Evolutionary conservation across 2,797 vertebrate species (phyloP).

Genomic region (Centroberyx gerrardi): DNA sequence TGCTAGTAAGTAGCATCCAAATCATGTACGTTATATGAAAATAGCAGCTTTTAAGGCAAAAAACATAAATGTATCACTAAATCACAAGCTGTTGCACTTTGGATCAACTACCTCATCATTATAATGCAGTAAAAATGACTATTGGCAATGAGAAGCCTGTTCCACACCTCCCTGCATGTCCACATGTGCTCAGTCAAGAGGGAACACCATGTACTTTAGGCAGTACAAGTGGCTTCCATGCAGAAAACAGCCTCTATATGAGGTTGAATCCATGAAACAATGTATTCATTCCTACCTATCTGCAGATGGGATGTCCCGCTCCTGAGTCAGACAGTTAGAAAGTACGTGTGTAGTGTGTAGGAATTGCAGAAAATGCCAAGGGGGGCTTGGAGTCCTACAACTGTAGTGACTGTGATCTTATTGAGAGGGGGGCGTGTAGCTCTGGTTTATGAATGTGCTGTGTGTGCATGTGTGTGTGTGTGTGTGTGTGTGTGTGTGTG

Average conservation of each 20-base stretch:
- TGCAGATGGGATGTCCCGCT: constrained; percentile 59
- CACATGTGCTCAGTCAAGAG: background rate
- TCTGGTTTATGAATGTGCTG: constrained; percentile 17
- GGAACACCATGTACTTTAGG: constrained; percentile 66
- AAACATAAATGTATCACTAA: too few species aligned
- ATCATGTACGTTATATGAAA: too few species aligned
- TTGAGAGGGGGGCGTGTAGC: constrained; percentile 59
- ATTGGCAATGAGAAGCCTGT: background rate
- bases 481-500: constrained; percentile 18
- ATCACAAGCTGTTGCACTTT: too few species aligned
- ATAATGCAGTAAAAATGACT: too few species aligned
- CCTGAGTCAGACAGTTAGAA: constrained; percentile 31
- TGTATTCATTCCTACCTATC: constrained; percentile 54
- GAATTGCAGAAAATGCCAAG: constrained; percentile 27
- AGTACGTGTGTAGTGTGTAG: constrained; percentile 5
- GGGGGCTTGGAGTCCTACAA: constrained; percentile 24
- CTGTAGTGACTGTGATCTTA: constrained; percentile 20
- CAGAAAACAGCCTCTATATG: constrained; percentile 2
- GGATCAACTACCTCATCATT: too few species aligned
- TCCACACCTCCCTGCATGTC: constrained; percentile 19
- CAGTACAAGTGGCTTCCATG: constrained; percentile 1
- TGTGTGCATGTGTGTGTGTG: constrained; percentile 36
- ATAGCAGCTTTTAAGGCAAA: too few species aligned
- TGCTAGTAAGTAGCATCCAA: too few species aligned
- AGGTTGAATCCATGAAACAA: constrained; percentile 9